A percentile compares a stretch with the other conserved stretches of the same genome.
These are phyloP conservation scores for Halictus rubicundus DNA, from an alignment of 1,140 invertebrate genomes.

Conservation along the genomic window DNA sequence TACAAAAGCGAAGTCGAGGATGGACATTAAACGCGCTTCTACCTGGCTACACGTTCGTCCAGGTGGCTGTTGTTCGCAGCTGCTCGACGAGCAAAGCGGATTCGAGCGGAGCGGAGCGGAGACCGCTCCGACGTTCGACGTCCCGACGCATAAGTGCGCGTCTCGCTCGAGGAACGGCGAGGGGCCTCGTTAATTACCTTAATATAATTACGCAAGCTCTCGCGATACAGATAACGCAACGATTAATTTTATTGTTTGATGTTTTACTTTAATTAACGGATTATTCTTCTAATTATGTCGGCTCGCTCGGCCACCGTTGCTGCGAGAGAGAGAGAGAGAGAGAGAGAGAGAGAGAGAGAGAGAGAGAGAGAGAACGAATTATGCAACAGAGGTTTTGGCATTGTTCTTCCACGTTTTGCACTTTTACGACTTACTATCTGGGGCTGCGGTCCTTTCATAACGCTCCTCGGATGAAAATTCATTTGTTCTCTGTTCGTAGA, in stretches of 20 bases:
- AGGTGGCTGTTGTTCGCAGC: constrained; percentile 67
- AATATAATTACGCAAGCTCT: constrained; percentile 32
- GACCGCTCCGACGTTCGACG: constrained; percentile 20
- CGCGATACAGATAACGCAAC: constrained; percentile 18
- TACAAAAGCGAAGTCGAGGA: background rate
- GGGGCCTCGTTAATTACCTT: constrained; percentile 38
- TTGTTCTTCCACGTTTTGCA: background rate
- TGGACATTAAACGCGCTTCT: constrained; percentile 20
- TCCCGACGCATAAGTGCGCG: constrained; percentile 15
- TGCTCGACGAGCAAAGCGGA: constrained; percentile 45
- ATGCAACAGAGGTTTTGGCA: background rate
- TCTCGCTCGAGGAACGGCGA: constrained; percentile 31
- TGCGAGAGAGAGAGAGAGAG: background rate
- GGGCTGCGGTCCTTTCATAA: too few species aligned
- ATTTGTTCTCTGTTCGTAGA: too few species aligned
- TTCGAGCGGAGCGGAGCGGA: background rate
- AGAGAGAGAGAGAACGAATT: too few species aligned
- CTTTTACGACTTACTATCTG: too few species aligned
- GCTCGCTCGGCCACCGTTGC: background rate
- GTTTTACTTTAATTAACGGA: constrained; percentile 33
- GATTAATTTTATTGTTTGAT: constrained; percentile 44
- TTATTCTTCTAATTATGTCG: constrained; percentile 26
- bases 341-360: background rate
- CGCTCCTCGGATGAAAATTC: too few species aligned
- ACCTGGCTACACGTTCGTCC: constrained; percentile 44